Base-by-base conservation (phyloP, 2,113 vertebrate genomes). In the Periophthalmodon schlosseri region DNA sequence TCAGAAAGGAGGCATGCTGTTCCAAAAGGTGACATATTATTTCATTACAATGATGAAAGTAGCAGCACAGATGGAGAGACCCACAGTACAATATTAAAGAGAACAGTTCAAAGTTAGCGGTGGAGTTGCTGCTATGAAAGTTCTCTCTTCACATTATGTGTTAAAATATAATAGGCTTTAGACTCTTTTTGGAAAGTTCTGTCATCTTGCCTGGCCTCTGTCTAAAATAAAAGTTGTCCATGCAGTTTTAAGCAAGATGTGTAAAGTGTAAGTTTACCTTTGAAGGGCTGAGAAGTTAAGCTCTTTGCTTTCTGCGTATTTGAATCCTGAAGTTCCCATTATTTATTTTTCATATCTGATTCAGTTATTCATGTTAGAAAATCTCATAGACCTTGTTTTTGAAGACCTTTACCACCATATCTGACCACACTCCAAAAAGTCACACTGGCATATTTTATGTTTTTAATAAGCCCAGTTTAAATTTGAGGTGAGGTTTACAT, bases 21-120 rank as follows among this genome's bases (percentile, higher is more conserved):
- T 39, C 12, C 68, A 70, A 11, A 8, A 28, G 39, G 20, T 18
- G 49, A 21, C 24, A 39, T 11, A 47, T 49, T 28, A 13, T 75
- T 80, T 75, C 36, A 64, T 80, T 28, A 14, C 10, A 39, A 36
- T 68, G 49, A 76, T 72, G 60, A 63, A 76, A 60, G 58, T 18
- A 20, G 20, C 39, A 64, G 63, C n/a, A 44, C 18, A 65, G 34
- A 65, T 39, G 46, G 66, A 47, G 46, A 68, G 18, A 33, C 33
- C 12, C 61, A 20, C 16, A 11, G 18, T 21, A 47, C 44, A 23
- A 68, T 46, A 68, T 49, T 68, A 68, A 49, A 67, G n/a, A 15
- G 11, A 49, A 49, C 39, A 49, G 63, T 39, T 39, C 33, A 65
- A 34, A 63, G 34, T 44, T 39, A 5, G 52, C 50, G 9, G 33